Percentiles rank a stretch among this genome's conserved stretches.
Evolutionary conservation across 2,113 vertebrate species (phyloP).

Genomic region (Smithornis capensis): DNA sequence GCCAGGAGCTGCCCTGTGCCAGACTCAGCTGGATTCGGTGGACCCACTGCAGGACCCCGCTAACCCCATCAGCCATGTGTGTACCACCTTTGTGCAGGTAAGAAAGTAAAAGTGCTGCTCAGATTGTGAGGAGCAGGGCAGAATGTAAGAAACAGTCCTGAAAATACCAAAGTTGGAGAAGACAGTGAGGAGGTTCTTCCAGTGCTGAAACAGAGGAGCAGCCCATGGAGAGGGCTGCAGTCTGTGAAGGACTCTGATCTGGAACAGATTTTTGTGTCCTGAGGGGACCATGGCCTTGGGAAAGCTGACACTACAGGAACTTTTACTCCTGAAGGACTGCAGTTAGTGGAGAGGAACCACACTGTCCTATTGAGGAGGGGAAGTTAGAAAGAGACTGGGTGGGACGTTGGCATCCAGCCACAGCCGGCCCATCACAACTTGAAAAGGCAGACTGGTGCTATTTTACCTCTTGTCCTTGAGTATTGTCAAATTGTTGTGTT

Average conservation of each 20-base stretch:
- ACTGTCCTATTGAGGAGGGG: background rate
- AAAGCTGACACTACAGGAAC: background rate
- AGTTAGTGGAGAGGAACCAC: accelerated
- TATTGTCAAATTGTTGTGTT: background rate
- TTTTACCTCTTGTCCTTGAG: background rate
- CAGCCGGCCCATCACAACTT: background rate
- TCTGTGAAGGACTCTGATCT: background rate
- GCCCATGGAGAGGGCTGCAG: background rate
- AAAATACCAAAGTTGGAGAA: background rate
- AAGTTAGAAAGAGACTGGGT: background rate
- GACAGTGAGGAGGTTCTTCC: background rate
- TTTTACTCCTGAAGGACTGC: background rate
- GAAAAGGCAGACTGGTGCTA: background rate
- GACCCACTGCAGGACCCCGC: background rate
- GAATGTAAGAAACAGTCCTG: background rate
- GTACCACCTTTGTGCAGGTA: background rate
- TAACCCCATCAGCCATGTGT: background rate
- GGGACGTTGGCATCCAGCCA: background rate
- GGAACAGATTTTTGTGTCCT: accelerated
- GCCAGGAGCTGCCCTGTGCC: background rate
- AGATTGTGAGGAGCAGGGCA: accelerated
- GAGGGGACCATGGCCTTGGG: accelerated
- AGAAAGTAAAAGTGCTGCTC: background rate
- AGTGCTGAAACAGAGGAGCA: background rate
- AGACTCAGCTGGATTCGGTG: background rate